Percentiles rank a stretch among this genome's conserved stretches.
These are phyloP conservation scores for Lithophane semibrunnea DNA, from an alignment of 2,888 invertebrate species.

Conservation along the genomic window DNA sequence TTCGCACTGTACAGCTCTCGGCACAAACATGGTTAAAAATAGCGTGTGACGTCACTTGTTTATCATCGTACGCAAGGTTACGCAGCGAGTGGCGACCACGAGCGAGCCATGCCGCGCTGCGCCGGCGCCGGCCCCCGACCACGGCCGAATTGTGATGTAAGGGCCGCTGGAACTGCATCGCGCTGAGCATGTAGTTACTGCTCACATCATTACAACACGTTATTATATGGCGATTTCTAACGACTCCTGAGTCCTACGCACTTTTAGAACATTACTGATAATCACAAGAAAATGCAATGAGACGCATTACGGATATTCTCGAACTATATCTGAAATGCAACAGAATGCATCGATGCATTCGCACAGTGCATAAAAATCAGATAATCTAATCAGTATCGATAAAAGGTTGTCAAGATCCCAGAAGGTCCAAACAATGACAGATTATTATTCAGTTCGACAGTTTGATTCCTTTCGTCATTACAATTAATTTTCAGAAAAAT, in stretches of 20 bases:
- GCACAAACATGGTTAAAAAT: slow-evolving; percentile 85
- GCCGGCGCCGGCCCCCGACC: slow-evolving; percentile 29
- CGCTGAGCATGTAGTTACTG: background rate
- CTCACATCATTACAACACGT: background rate
- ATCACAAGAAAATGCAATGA: background rate
- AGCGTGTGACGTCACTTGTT: slow-evolving; percentile 88
- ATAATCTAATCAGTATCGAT: slow-evolving; percentile 21
- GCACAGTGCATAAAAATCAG: background rate
- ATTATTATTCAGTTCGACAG: slow-evolving; percentile 29
- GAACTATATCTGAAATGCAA: background rate
- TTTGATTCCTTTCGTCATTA: background rate
- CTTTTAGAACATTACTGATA: background rate
- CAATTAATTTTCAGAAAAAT: slow-evolving; percentile 3
- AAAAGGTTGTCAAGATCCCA: background rate
- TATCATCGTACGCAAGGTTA: slow-evolving; percentile 89
- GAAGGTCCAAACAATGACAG: slow-evolving; percentile 32
- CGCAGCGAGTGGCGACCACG: slow-evolving; percentile 76
- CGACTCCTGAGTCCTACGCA: background rate
- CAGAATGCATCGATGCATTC: slow-evolving; percentile 7
- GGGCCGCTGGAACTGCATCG: slow-evolving; percentile 32
- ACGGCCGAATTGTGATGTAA: slow-evolving; percentile 45
- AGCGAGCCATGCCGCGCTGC: slow-evolving; percentile 71
- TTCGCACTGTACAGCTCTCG: slow-evolving; percentile 74
- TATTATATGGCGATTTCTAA: background rate
- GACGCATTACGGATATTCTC: slow-evolving; percentile 7